phyloP scores from a whole-genome alignment of 2,113 vertebrate genomes.

The Zosterops japonicus region DNA sequence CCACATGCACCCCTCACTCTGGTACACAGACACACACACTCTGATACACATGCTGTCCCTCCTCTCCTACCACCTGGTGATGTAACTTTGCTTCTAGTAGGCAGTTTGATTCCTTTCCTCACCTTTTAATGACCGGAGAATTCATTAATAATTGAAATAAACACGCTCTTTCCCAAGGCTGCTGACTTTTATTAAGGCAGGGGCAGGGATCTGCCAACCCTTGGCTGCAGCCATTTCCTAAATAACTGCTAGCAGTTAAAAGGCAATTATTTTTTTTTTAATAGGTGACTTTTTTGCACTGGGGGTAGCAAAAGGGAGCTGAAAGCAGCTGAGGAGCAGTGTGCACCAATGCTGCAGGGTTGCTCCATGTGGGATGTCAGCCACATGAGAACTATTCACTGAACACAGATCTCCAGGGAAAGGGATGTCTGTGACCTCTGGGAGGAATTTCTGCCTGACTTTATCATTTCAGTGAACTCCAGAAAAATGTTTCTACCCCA shows the following conservation, averaged over 20 bases:
- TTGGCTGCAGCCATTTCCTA: constrained; percentile 65
- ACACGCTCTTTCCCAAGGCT: constrained; percentile 57
- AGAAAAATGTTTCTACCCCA: background rate
- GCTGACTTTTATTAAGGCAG: constrained; percentile 65
- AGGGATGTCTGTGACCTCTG: accelerated
- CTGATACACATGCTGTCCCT: background rate
- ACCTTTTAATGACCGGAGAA: constrained; percentile 70
- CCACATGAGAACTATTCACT: background rate
- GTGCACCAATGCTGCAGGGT: background rate
- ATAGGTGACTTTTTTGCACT: background rate
- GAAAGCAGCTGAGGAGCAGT: background rate
- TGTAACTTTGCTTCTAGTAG: background rate
- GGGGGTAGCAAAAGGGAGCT: background rate
- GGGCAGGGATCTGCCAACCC: constrained; percentile 66
- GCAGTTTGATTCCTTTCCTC: constrained; percentile 57
- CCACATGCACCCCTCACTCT: accelerated
- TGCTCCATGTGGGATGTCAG: accelerated
- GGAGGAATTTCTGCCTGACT: background rate
- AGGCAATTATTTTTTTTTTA: constrained; percentile 16
- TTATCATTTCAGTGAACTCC: background rate
- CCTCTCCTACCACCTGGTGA: constrained; percentile 45
- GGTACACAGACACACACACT: background rate
- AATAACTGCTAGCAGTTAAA: constrained; percentile 69
- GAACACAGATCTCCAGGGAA: accelerated
- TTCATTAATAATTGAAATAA: constrained; percentile 77